These are phyloP conservation scores for Timema cristinae DNA, from an alignment of 2,888 invertebrate genomes.

Conservation along the genomic window DNA sequence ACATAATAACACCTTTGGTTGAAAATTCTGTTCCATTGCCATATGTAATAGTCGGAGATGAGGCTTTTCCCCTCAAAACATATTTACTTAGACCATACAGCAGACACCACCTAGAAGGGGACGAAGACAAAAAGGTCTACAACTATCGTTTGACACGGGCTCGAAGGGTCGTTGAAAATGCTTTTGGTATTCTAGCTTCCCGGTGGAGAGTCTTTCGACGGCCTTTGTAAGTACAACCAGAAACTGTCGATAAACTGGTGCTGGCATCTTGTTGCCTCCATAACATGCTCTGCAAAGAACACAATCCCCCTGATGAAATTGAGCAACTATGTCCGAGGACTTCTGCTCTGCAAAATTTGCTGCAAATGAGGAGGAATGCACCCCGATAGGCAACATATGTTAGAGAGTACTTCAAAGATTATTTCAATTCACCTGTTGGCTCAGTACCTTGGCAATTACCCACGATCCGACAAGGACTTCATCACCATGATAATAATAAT, in stretches of 20 bases:
- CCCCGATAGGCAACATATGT: neutral
- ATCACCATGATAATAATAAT: too few relatives aligned
- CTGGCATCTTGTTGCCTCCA: constrained; percentile 18
- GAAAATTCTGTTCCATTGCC: neutral
- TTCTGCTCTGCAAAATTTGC: neutral
- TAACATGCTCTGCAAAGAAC: constrained; percentile 15
- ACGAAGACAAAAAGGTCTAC: constrained; percentile 1
- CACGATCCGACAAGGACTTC: too few relatives aligned
- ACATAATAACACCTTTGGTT: neutral
- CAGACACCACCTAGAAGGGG: neutral
- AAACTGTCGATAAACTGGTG: constrained; percentile 12
- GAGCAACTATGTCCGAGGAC: neutral
- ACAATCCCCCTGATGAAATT: neutral
- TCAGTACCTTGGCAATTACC: neutral
- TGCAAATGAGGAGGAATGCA: neutral
- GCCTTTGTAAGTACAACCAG: neutral
- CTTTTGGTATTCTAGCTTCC: constrained; percentile 22
- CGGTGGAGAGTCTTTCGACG: constrained; percentile 17
- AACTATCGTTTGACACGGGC: constrained; percentile 21
- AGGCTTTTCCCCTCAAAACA: constrained; percentile 13
- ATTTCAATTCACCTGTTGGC: neutral
- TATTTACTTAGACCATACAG: constrained; percentile 20
- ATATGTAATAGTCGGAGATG: constrained; percentile 18
- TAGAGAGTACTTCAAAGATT: neutral
- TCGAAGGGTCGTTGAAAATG: constrained; percentile 16